phyloP scores from a whole-genome alignment of 2,113 vertebrate genomes.

The Empidonax alnorum region DNA sequence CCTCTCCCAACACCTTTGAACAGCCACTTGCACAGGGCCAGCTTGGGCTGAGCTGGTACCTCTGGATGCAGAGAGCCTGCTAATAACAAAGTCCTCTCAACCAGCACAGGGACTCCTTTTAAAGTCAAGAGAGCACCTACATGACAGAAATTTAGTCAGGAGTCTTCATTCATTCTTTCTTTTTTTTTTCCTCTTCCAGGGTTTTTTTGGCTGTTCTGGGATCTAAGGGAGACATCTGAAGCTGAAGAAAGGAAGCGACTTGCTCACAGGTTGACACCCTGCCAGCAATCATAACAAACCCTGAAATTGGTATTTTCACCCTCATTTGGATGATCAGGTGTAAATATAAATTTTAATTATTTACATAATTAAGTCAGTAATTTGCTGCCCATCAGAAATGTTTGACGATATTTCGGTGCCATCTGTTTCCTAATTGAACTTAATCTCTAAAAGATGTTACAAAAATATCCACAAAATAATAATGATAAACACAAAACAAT shows the following conservation, averaged over 20 bases:
- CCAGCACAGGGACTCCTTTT: not conserved
- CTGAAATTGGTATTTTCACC: conserved; percentile 74
- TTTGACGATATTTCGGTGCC: conserved; percentile 75
- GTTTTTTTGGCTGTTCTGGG: not conserved
- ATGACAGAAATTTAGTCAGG: not conserved
- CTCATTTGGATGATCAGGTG: conserved; percentile 76
- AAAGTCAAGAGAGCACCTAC: not conserved
- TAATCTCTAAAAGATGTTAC: conserved; percentile 78
- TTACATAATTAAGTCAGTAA: conserved; percentile 79
- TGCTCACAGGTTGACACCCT: conserved; percentile 33
- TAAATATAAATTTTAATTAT: conserved; percentile 83
- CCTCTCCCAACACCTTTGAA: not conserved
- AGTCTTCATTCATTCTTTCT: not conserved
- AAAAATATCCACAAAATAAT: conserved; percentile 71
- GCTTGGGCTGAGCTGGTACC: not conserved
- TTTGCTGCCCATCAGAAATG: conserved; percentile 75
- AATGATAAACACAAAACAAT: conserved; percentile 49
- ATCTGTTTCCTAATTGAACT: conserved; percentile 81
- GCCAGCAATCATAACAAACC: conserved; percentile 58
- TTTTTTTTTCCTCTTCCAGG: not conserved
- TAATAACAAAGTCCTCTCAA: not conserved
- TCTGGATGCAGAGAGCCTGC: not conserved
- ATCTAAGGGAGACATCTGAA: conserved; percentile 4
- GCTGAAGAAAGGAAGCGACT: not conserved
- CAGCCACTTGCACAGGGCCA: not conserved